Percentiles rank a stretch among this genome's conserved stretches.
phyloP scores from a whole-genome alignment of 1,140 invertebrate genomes.

The Tetramorium alpestre region DNA sequence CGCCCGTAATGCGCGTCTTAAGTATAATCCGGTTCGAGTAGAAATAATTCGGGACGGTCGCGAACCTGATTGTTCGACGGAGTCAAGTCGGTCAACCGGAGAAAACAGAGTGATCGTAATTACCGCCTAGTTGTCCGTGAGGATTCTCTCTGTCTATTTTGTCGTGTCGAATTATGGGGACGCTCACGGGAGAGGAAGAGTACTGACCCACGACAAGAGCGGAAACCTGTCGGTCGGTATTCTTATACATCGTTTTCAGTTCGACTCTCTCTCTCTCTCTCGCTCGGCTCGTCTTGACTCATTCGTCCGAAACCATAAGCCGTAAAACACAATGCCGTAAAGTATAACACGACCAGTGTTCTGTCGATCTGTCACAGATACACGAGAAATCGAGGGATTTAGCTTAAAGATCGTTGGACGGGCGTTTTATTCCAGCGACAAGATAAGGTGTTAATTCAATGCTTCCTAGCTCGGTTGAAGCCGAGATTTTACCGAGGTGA shows the following conservation, averaged over 20 bases:
- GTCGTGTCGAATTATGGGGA: conserved; percentile 29
- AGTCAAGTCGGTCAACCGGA: conserved; percentile 1
- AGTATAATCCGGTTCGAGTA: conserved; percentile 5
- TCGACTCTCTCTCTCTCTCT: background rate
- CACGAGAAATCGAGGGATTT: conserved; percentile 2
- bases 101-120: conserved; percentile 7
- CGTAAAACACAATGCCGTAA: conserved; percentile 42
- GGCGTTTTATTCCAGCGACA: conserved; percentile 51
- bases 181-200: background rate
- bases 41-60: background rate
- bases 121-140: background rate
- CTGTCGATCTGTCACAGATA: background rate
- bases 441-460: conserved; percentile 79
- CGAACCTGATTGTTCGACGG: conserved; percentile 5
- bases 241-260: background rate
- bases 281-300: background rate
- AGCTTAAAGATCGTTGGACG: conserved; percentile 61
- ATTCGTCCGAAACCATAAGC: conserved; percentile 27
- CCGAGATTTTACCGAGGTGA: conserved; percentile 56
- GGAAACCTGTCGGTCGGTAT: conserved; percentile 33
- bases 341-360: conserved; percentile 8
- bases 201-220: conserved; percentile 60
- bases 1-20: background rate
- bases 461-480: conserved; percentile 76
- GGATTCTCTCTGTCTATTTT: background rate